Evolutionary conservation across 2,888 invertebrate genomes (phyloP).

Genomic region (Amiota mariae): DNA sequence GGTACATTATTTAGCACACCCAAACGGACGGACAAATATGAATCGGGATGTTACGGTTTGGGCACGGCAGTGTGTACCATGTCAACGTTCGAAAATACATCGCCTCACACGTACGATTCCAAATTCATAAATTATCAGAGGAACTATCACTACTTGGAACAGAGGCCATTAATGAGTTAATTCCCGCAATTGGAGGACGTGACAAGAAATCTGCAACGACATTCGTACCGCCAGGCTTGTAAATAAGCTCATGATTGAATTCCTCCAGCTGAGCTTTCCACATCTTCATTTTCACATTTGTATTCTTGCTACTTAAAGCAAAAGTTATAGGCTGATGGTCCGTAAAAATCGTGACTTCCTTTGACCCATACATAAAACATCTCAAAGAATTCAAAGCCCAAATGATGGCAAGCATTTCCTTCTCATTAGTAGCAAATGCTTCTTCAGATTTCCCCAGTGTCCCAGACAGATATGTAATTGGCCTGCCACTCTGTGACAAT

Average conservation of each 20-base stretch:
- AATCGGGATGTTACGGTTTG: too few species aligned
- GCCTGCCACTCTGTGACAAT: slow-evolving; percentile 4
- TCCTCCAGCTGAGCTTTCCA: slow-evolving; percentile 38
- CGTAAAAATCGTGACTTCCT: slow-evolving; percentile 35
- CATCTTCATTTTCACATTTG: slow-evolving; percentile 33
- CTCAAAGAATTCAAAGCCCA: background rate
- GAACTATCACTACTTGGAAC: slow-evolving; percentile 38
- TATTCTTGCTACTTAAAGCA: slow-evolving; percentile 17
- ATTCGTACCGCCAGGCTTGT: slow-evolving; percentile 61
- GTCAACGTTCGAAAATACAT: too few species aligned
- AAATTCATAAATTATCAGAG: slow-evolving; percentile 35
- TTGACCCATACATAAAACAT: background rate
- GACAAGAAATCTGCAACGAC: slow-evolving; percentile 45
- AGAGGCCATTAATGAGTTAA: background rate
- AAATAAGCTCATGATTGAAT: slow-evolving; percentile 51
- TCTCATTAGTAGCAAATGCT: slow-evolving; percentile 15
- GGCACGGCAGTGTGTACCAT: too few species aligned
- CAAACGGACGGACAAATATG: too few species aligned
- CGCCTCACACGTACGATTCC: too few species aligned
- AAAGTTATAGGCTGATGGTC: slow-evolving; percentile 32
- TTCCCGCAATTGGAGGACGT: slow-evolving; percentile 19
- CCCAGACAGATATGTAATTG: slow-evolving; percentile 15
- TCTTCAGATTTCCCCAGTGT: too few species aligned
- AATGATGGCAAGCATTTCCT: slow-evolving; percentile 28
- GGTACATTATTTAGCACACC: too few species aligned